Percentiles rank a stretch among this genome's conserved stretches.
Conservation (phyloP, 2,888 invertebrate genomes). For the Meteorus colon region DNA sequence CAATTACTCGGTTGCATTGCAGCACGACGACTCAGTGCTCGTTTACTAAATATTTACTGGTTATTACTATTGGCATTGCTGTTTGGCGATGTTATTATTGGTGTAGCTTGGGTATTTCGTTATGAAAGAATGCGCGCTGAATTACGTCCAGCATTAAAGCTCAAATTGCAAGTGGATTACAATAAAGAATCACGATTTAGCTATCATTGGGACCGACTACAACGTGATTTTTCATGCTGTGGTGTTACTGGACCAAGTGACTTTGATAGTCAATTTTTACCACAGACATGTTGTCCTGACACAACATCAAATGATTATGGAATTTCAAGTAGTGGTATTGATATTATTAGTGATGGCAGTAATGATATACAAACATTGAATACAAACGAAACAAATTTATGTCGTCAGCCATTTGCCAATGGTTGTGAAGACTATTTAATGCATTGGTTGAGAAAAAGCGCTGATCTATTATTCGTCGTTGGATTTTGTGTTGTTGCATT, state of each 20-base stretch:
- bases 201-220: slow-evolving; percentile 85
- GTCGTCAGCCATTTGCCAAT: slow-evolving; percentile 63
- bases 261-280: slow-evolving; percentile 62
- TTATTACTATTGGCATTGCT: slow-evolving; percentile 84
- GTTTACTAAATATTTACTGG: slow-evolving; percentile 89
- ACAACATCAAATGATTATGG: slow-evolving; percentile 41
- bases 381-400: slow-evolving; percentile 54
- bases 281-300: slow-evolving; percentile 65
- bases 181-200: slow-evolving; percentile 83
- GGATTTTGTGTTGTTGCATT: slow-evolving; percentile 93
- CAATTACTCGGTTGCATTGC: slow-evolving; percentile 88
- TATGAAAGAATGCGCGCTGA: slow-evolving; percentile 85
- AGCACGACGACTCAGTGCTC: slow-evolving; percentile 85
- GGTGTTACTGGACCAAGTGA: slow-evolving; percentile 81
- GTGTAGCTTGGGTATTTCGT: slow-evolving; percentile 89
- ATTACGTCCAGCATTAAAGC: slow-evolving; percentile 80
- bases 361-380: slow-evolving; percentile 22
- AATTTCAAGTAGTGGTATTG: slow-evolving; percentile 18
- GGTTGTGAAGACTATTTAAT: slow-evolving; percentile 85
- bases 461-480: slow-evolving; percentile 86
- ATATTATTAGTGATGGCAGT: slow-evolving; percentile 32
- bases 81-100: slow-evolving; percentile 88
- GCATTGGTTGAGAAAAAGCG: slow-evolving; percentile 85
- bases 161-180: slow-evolving; percentile 81
- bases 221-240: slow-evolving; percentile 85